phyloP scores from a whole-genome alignment of 2,113 vertebrate genomes.

The Dicrurus megarhynchus region DNA sequence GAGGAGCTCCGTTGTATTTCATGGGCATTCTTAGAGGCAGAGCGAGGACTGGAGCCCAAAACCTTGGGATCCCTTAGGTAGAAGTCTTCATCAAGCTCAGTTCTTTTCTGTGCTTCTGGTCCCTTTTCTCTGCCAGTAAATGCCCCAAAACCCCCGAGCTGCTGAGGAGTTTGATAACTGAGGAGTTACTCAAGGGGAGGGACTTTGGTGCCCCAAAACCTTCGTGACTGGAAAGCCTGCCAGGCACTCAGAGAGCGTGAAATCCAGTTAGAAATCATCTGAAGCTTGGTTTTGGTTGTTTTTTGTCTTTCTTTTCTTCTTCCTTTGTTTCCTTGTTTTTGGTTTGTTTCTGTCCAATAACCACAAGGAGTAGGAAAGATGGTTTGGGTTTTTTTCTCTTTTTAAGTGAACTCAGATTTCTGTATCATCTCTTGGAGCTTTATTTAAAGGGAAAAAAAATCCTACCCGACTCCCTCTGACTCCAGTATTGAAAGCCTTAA shows the following conservation, averaged over 20 bases:
- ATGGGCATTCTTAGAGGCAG: accelerated
- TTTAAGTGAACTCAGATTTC: background rate
- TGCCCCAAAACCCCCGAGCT: background rate
- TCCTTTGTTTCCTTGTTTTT: background rate
- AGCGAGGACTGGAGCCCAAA: background rate
- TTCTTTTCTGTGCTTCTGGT: background rate
- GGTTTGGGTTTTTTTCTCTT: background rate
- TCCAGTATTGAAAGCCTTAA: background rate
- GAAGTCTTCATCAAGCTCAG: accelerated
- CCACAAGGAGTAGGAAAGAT: background rate
- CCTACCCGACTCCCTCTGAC: background rate
- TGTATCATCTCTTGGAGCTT: background rate
- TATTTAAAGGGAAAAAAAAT: background rate
- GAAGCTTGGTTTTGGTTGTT: background rate
- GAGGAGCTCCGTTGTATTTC: background rate
- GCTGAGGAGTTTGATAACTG: background rate
- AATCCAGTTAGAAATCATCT: background rate
- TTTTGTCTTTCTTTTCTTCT: background rate
- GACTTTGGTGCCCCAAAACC: background rate
- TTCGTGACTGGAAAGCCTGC: background rate
- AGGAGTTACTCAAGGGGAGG: background rate
- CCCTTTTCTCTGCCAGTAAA: background rate
- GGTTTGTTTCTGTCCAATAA: background rate
- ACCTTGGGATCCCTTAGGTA: background rate
- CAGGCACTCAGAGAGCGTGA: background rate